A percentile compares a stretch with the other conserved stretches of the same genome.
phyloP scores from a whole-genome alignment of 64 coral and sea anemone genomes.

The Pocillopora damicornis region DNA sequence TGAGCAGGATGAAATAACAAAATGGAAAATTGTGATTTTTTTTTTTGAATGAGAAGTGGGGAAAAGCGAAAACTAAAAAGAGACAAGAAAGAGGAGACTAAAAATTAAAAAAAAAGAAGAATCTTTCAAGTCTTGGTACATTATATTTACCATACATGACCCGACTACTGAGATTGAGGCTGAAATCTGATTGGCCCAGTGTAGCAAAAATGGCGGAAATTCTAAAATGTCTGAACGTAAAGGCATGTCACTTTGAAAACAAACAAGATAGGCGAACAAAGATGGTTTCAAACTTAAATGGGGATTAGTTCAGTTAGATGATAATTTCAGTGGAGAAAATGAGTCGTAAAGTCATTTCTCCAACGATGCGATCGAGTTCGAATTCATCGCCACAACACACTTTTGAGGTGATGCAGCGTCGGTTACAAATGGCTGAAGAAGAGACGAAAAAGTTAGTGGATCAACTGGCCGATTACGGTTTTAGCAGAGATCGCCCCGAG shows the following conservation, averaged over 20 bases:
- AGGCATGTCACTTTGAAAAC: constrained; percentile 2
- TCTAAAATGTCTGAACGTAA: constrained; percentile 89
- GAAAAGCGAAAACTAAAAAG: no score
- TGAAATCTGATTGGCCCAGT: constrained; percentile 67
- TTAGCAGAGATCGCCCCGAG: constrained; percentile 71
- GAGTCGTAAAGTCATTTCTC: constrained; percentile 77
- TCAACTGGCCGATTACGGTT: constrained; percentile 87
- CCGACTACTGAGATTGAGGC: not conserved
- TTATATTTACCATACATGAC: no score
- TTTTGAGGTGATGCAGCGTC: constrained; percentile 87
- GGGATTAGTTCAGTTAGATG: not conserved
- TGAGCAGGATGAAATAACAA: no score
- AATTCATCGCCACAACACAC: constrained; percentile 87
- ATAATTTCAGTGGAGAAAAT: constrained; percentile 14
- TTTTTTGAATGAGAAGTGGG: no score
- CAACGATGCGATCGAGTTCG: constrained; percentile 24
- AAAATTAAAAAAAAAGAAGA: no score
- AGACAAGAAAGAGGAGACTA: no score
- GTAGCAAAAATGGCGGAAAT: constrained; percentile 28
- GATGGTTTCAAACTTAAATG: not conserved
- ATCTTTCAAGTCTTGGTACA: no score
- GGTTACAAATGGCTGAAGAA: constrained; percentile 90
- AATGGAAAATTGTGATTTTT: no score
- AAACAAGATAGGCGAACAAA: constrained; percentile 40
- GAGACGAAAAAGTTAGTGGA: constrained; percentile 92